phyloP scores from a whole-genome alignment of 2,888 invertebrate genomes.

The Polymixis flavicincta region DNA sequence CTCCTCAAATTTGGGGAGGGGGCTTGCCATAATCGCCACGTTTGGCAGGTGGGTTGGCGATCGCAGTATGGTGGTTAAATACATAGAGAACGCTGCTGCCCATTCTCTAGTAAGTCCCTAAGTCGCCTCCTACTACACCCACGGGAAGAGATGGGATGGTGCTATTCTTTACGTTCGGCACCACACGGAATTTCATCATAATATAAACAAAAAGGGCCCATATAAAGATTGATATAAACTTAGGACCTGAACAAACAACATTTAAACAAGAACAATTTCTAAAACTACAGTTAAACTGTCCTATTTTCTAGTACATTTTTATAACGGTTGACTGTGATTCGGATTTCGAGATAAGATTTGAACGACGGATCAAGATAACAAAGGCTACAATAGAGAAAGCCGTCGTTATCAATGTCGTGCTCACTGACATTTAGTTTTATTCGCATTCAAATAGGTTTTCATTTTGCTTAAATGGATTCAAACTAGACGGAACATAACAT shows the following conservation, averaged over 20 bases:
- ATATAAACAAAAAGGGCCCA: not conserved
- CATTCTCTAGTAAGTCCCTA: no score
- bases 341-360: conserved; percentile 9
- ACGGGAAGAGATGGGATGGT: no score
- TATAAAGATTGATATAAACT: not conserved
- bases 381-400: conserved; percentile 4
- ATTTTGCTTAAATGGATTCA: not conserved
- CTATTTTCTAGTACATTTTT: not conserved
- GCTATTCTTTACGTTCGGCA: no score
- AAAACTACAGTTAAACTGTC: not conserved
- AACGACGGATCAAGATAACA: conserved; percentile 16
- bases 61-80: no score
- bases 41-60: no score
- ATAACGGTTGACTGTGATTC: not conserved
- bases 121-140: no score
- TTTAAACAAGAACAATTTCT: not conserved
- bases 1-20: no score
- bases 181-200: not conserved
- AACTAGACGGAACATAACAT: not conserved
- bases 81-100: no score
- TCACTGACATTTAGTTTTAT: conserved; percentile 3
- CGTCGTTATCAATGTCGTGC: conserved; percentile 38
- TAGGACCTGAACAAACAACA: not conserved
- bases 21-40: no score
- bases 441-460: not conserved